Evolutionary conservation across 2,888 invertebrate genomes (phyloP), one percentile per base, ranked within the genome.

Genomic region (Calliopum simillimum): DNA sequence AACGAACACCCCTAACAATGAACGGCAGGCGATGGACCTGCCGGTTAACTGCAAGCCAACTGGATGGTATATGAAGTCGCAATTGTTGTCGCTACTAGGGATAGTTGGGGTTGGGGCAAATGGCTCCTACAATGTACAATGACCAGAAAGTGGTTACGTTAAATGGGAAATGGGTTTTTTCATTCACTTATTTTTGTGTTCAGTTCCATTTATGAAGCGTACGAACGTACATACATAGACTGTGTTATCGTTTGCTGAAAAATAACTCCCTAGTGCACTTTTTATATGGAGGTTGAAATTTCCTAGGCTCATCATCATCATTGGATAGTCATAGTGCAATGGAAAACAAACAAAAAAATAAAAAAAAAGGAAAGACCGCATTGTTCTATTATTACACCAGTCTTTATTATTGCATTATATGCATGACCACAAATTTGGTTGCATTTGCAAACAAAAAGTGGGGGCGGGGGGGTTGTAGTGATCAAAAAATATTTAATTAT

Each of bases 121-220:
- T 58, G 21, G 19, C 61, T 21, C 13, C 43, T 43, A 70, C 72
- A 73, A 23, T n/a, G 12, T 46, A 62, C 33, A 33, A 59, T 41
- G 19, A 43, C 53, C 75, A 44, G 63, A 77, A 82, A 80, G 79
- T 82, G 82, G 79, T 77, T 77, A 73, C 78, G 80, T 81, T 81
- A 79, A 80, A 80, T 80, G 80, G 79, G 76, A 78, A 81, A 79
- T 81, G 81, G 78, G 74, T 75, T 76, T 73, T 69, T 71, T 75
- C n/a, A n/a, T n/a, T 78, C 73, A 12, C 44, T 71, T 74, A 62
- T 47, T 47, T 62, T 64, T 56, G 56, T 23, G 23, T 68, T 68
- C 58, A 23, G 58, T 69, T 58, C 33, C 51, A 58, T 59, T 44
- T 59, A 49, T 59, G 19, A 21, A 12, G 53, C 53, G 23, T 23